Conservation (phyloP, 2,888 invertebrate species). For the Calameuta idolon region DNA sequence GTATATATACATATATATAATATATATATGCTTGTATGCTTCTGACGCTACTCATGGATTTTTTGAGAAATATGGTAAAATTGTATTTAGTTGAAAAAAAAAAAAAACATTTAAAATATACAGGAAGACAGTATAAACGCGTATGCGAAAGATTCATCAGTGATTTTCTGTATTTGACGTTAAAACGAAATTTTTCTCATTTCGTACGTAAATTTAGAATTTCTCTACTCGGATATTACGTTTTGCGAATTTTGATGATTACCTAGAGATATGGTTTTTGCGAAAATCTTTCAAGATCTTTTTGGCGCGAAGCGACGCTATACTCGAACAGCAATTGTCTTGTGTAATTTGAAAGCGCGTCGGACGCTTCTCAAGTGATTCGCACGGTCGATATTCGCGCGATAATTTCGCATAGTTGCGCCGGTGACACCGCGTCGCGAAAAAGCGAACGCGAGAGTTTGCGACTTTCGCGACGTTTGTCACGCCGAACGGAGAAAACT, state of each 20-base stretch:
- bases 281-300: not conserved
- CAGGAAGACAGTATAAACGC: not conserved
- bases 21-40: too few species aligned
- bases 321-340: not conserved
- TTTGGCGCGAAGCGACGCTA: not conserved
- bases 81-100: not conserved
- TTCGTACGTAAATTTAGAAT: not conserved
- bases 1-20: too few species aligned
- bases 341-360: not conserved
- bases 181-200: not conserved
- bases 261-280: not conserved
- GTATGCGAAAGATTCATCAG: not conserved
- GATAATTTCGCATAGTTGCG: too few species aligned
- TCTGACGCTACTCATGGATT: not conserved
- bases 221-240: not conserved
- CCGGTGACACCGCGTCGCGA: not conserved
- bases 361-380: not conserved
- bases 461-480: not conserved
- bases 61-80: not conserved
- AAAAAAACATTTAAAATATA: not conserved
- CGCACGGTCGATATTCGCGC: not conserved
- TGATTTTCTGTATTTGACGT: not conserved
- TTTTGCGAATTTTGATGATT: not conserved
- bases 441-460: not conserved
- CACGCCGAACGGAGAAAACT: not conserved